Conservation (phyloP, 2,797 vertebrate species). For the Basileuterus tristriatus region DNA sequence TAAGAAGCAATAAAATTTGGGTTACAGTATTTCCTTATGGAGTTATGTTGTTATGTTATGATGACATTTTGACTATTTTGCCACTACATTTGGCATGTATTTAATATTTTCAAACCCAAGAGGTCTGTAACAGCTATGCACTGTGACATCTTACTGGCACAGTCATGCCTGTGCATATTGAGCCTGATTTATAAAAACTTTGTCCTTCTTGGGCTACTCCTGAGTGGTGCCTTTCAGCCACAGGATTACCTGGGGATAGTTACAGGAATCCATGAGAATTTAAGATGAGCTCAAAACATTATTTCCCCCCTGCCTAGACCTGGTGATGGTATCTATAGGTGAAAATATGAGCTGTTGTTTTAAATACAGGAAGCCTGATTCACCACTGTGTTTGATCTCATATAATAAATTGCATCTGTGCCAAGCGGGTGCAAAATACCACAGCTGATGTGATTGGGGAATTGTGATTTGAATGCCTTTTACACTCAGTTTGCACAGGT, state of each 20-base stretch:
- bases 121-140: background rate
- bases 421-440: conserved; percentile 26
- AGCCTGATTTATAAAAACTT: background rate
- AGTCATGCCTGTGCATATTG: background rate
- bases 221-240: background rate
- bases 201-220: background rate
- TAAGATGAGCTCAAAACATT: background rate
- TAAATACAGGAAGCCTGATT: conserved; percentile 28
- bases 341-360: conserved; percentile 2
- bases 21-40: background rate
- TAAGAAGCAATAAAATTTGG: background rate
- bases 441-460: conserved; percentile 13
- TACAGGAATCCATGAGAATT: background rate
- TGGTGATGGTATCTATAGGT: background rate
- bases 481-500: conserved; percentile 52
- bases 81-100: background rate
- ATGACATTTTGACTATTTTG: background rate
- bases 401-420: conserved; percentile 56
- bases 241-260: background rate
- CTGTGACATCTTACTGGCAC: background rate
- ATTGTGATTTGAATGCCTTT: conserved; percentile 19
- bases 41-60: background rate
- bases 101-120: background rate
- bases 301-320: background rate
- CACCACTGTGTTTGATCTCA: conserved; percentile 48